These are phyloP conservation scores for Ophion slaviceki DNA, from an alignment of 2,888 invertebrate genomes.

Conservation along the genomic window DNA sequence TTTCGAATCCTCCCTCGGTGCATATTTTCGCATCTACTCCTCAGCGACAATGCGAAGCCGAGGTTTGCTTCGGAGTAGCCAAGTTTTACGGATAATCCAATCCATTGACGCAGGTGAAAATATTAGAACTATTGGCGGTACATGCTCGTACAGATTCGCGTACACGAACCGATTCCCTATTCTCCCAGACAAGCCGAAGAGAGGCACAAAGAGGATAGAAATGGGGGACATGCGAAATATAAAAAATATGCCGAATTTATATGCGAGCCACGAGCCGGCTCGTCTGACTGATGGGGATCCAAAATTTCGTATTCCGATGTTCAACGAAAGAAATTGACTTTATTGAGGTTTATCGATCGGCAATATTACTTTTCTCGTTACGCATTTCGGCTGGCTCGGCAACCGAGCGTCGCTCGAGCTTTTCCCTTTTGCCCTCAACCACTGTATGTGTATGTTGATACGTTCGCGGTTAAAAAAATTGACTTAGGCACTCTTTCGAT, in stretches of 20 bases:
- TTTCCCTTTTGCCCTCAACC: conserved; percentile 4
- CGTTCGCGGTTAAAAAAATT: background rate
- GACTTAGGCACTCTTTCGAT: background rate
- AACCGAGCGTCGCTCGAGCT: conserved; percentile 22
- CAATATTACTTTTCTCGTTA: conserved; percentile 79
- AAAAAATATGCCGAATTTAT: conserved; percentile 80
- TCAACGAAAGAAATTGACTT: conserved; percentile 83
- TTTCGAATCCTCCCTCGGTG: conserved; percentile 39
- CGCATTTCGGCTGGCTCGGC: conserved; percentile 34
- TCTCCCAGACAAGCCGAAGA: conserved; percentile 16
- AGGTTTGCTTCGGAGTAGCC: background rate
- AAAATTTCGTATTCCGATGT: conserved; percentile 83
- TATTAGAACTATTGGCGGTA: background rate
- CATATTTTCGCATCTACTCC: conserved; percentile 39
- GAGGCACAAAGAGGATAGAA: conserved; percentile 20
- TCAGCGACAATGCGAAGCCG: background rate
- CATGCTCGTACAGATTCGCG: too few relatives aligned
- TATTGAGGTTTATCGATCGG: conserved; percentile 83
- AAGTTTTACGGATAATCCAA: background rate
- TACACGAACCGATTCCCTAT: conserved; percentile 2
- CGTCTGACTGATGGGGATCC: conserved; percentile 81
- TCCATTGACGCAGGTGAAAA: background rate
- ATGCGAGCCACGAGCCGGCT: conserved; percentile 80
- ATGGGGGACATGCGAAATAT: background rate
- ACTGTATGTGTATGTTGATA: background rate